Evolutionary conservation across 2,888 invertebrate genomes (phyloP), one percentile per base, ranked within the genome.

Genomic region (Octodonta nipae): DNA sequence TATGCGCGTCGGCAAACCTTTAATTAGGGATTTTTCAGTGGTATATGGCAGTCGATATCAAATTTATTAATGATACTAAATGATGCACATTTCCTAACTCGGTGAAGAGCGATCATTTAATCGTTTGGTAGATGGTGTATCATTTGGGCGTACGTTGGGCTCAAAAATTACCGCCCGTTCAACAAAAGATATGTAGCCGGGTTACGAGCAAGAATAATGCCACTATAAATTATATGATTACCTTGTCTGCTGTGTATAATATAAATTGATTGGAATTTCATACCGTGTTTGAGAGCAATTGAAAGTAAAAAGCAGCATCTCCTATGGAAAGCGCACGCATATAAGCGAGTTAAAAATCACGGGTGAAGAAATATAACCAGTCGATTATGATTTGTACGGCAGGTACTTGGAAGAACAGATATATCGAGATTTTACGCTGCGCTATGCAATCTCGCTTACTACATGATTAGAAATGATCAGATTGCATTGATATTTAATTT

Each of bases 251-350:
- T 52, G 57, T 57, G 58, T 59, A 58, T 57, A 59, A 58, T 58
- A 60, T 60, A 60, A 61, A 61, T 61, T 58, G 60, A 61, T 60
- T 58, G 60, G 60, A 60, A 61, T 60, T 60, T 60, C 58, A 56
- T 58, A 58, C 56, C 58, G 55, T 57, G 59, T 58, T 20, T 30
- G 17, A 54, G 54, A 49, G 58, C 56, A 58, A 58, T 58, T 57
- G 58, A 52, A 50, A 44, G 50, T 49, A 53, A 53, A 56, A 52
- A 52, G 50, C 54, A 49, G 52, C 55, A 52, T 53, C 51, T 51
- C 43, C 42, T 42, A 46, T 42, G 46, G 49, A 54, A 56, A 55
- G 48, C 51, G 38, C 54, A 55, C 55, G 53, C 54, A 53, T 50
- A 46, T 41, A n/a, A 20, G n/a, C 7, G 20, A 20, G 20, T 7